phyloP scores from a whole-genome alignment of 1,140 invertebrate species.

The Aphaenogaster rudis region DNA sequence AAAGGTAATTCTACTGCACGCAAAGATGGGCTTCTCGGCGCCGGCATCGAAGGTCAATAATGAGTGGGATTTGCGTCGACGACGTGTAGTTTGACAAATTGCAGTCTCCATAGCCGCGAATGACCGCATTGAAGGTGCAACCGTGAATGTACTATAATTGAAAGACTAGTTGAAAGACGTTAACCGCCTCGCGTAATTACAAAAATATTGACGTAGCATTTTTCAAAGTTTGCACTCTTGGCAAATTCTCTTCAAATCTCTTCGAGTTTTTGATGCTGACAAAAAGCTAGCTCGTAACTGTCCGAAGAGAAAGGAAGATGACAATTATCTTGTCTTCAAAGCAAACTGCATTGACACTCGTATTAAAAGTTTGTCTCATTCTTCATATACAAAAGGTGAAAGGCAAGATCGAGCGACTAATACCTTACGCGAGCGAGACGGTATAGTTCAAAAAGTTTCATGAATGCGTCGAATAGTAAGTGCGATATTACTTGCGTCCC shows the following conservation, averaged over 20 bases:
- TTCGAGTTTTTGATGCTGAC: neutral
- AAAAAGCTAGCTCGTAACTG: neutral
- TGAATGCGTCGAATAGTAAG: conserved; percentile 56
- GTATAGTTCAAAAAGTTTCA: conserved; percentile 57
- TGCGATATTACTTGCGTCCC: conserved; percentile 53
- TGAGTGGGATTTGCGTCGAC: conserved; percentile 60
- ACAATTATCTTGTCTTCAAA: neutral
- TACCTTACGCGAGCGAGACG: conserved; percentile 31
- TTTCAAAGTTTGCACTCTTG: neutral
- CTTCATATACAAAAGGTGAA: neutral
- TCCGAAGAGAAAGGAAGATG: neutral
- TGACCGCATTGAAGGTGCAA: neutral
- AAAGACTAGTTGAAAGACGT: neutral
- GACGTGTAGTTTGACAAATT: conserved; percentile 71
- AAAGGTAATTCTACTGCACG: conserved; percentile 70
- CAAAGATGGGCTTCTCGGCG: conserved; percentile 67
- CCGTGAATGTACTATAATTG: neutral
- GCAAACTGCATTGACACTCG: neutral
- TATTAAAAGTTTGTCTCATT: conserved; percentile 22
- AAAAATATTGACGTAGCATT: neutral
- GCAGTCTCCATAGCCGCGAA: conserved; percentile 12
- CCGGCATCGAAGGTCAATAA: conserved; percentile 69
- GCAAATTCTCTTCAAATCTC: neutral
- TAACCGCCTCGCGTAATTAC: neutral
- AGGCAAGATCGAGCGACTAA: conserved; percentile 19